Conservation (phyloP, 2,888 invertebrate genomes). For the Nowickia ferox region DNA sequence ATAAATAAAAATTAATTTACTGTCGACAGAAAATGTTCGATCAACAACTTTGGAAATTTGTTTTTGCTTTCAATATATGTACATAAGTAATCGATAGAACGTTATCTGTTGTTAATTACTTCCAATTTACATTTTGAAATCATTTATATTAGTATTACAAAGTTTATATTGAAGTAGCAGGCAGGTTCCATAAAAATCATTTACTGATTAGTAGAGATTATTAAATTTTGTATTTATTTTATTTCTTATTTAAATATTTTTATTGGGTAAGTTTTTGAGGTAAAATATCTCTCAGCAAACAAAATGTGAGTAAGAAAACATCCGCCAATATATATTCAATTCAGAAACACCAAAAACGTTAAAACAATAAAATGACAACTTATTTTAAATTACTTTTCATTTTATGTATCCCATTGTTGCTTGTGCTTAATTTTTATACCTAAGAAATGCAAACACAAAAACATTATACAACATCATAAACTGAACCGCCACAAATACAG, state of each 20-base stretch:
- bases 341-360: constrained; percentile 45
- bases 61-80: no score
- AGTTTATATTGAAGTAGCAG: no score
- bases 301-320: constrained; percentile 18
- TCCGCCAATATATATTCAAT: constrained; percentile 47
- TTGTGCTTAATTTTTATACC: constrained; percentile 3
- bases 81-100: no score
- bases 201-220: not conserved
- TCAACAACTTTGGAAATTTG: no score
- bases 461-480: constrained; percentile 44
- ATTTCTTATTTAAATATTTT: constrained; percentile 10
- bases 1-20: no score
- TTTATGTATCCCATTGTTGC: constrained; percentile 20
- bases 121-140: no score
- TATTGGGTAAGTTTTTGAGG: constrained; percentile 27
- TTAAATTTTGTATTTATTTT: not conserved
- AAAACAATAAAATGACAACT: constrained; percentile 65
- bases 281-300: constrained; percentile 38
- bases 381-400: constrained; percentile 62
- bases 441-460: constrained; percentile 35
- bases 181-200: no score
- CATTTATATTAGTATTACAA: no score
- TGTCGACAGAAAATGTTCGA: no score
- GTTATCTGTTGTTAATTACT: no score
- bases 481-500: constrained; percentile 36